A percentile compares a stretch with the other conserved stretches of the same genome.
Evolutionary conservation across 2,888 invertebrate genomes (phyloP).

Genomic region (Rhodophaea formosa): DNA sequence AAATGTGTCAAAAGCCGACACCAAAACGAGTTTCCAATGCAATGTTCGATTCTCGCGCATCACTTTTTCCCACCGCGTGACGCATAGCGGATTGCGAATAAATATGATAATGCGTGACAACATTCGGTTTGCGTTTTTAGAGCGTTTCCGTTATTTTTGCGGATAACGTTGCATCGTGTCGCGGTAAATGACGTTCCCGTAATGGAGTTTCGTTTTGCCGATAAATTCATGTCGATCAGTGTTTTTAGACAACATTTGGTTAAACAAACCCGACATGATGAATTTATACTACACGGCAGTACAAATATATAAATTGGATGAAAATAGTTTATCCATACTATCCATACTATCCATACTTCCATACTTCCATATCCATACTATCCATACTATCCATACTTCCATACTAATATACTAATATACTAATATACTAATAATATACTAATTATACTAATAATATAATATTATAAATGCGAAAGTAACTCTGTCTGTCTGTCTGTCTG

Average conservation of each 20-base stretch:
- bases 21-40: slow-evolving; percentile 38
- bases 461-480: no score
- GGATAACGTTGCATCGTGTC: slow-evolving; percentile 43
- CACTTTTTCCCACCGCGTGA: slow-evolving; percentile 47
- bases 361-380: no score
- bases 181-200: slow-evolving; percentile 40
- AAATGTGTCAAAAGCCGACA: slow-evolving; percentile 40
- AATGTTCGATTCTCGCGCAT: slow-evolving; percentile 37
- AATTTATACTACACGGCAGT: no score
- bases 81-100: slow-evolving; percentile 55
- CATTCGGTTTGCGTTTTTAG: slow-evolving; percentile 42
- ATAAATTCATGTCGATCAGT: slow-evolving; percentile 28
- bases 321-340: no score
- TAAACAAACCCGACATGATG: slow-evolving; percentile 31
- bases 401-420: no score
- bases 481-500: no score
- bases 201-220: slow-evolving; percentile 34
- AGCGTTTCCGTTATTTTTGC: slow-evolving; percentile 41
- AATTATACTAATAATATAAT: no score
- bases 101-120: slow-evolving; percentile 49
- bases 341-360: no score
- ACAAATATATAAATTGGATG: no score
- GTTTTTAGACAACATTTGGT: slow-evolving; percentile 32
- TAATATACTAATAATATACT: no score
- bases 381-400: no score